A percentile compares a stretch with the other conserved stretches of the same genome.
Conservation (phyloP, 2,797 vertebrate genomes). For the Rhabdomys pumilio region DNA sequence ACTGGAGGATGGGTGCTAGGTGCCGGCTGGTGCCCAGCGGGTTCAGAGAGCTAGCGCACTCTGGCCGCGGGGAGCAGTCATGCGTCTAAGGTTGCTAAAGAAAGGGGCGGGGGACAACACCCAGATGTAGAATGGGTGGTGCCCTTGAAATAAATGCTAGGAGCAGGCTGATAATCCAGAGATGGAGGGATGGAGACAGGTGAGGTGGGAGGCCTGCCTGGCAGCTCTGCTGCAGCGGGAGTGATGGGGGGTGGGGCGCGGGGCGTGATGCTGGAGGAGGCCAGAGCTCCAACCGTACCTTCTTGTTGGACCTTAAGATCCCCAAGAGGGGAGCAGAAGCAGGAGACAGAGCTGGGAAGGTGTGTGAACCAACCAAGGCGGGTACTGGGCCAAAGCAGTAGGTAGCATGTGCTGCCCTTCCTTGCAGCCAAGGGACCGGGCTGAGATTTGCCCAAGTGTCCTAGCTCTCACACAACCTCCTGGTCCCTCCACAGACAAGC, state of each 20-base stretch:
- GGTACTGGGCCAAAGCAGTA: not conserved
- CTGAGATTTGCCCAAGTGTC: not conserved
- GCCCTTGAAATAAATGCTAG: conserved; percentile 73
- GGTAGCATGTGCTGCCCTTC: not conserved
- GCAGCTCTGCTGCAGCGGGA: not conserved
- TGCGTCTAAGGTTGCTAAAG: not conserved
- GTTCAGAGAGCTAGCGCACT: not conserved
- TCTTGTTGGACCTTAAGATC: not conserved
- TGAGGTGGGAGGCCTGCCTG: conserved; percentile 11
- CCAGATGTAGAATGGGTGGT: conserved; percentile 63
- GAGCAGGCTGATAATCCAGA: not conserved
- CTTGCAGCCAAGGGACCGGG: not conserved
- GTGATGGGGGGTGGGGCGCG: conserved; percentile 36
- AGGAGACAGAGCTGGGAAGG: not conserved
- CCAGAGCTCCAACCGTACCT: not conserved
- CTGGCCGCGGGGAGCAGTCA: conserved; percentile 42
- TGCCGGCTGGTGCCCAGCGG: conserved; percentile 27
- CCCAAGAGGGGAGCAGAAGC: not conserved
- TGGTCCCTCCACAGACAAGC: conserved; percentile 92
- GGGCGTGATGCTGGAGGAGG: conserved; percentile 39
- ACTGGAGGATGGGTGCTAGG: conserved; percentile 39
- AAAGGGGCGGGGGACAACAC: conserved; percentile 34
- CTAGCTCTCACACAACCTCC: conserved; percentile 42
- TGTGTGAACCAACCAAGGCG: not conserved
- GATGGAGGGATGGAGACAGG: conserved; percentile 59